Conservation (phyloP, 30 jellyfish, hydroid and myxozoan species). For the Hydractinia echinata region DNA sequence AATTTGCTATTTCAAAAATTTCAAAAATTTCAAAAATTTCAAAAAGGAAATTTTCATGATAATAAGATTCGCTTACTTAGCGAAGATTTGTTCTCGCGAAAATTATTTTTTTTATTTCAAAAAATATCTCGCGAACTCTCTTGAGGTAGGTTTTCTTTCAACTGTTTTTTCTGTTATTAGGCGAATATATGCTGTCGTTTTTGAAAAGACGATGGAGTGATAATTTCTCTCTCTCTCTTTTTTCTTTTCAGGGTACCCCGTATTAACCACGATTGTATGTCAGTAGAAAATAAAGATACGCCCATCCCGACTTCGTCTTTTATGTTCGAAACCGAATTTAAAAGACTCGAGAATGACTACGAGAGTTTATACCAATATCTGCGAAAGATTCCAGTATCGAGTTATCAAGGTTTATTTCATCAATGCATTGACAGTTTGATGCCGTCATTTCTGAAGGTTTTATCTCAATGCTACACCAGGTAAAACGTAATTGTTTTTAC, state of each 20-base stretch:
- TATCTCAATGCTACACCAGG: slow-evolving; percentile 22
- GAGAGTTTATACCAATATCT: slow-evolving; percentile 42
- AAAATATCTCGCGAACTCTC: too few species aligned
- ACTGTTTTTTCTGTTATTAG: too few species aligned
- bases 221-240: not conserved
- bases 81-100: too few species aligned
- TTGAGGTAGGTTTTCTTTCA: too few species aligned
- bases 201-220: too few species aligned
- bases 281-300: not conserved
- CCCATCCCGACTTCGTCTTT: slow-evolving; percentile 61
- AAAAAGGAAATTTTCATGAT: too few species aligned
- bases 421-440: slow-evolving; percentile 33
- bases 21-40: too few species aligned
- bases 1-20: too few species aligned
- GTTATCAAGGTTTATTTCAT: not conserved
- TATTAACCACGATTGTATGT: not conserved
- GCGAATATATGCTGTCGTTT: too few species aligned
- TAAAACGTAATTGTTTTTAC: not conserved
- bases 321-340: slow-evolving; percentile 67
- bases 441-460: slow-evolving; percentile 20
- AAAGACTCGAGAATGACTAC: slow-evolving; percentile 45
- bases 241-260: not conserved
- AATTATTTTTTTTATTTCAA: too few species aligned
- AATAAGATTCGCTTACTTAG: too few species aligned
- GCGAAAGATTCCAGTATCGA: slow-evolving; percentile 13